Evolutionary conservation across 2,888 invertebrate genomes (phyloP), one percentile per base, ranked within the genome.

Genomic region (Congeria kusceri): DNA sequence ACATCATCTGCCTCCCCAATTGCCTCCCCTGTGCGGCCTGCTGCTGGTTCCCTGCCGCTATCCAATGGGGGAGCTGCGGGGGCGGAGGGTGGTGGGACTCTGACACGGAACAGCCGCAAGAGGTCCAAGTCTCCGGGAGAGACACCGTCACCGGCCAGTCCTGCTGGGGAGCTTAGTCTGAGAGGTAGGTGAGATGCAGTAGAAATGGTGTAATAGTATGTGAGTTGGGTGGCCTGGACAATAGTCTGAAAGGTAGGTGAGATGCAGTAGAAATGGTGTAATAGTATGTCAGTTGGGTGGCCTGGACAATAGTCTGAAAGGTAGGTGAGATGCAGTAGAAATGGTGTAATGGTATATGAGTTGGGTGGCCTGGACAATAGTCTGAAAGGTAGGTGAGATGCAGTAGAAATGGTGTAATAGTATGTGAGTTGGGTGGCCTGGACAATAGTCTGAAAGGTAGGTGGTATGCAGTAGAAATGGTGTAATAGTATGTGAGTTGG

Each of bases 371-470:
- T 13, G 56, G 82, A 15, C 39, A 67, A 29, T 23, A 28, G 13
- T 23, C 44, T 57, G 72, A 49, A 84, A 87, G 89, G 89, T 88
- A 28, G 5, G 47, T 25, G 20, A 25, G 9, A 15, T 11, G 57
- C 13, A 57, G 11, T 57, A n/a, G n/a, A n/a, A 15, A n/a, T 57
- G 57, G n/a, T 11, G 20, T n/a, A 11, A 15, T 11, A 11, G 23
- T 23, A 11, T 57, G 57, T n/a, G 13, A n/a, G 20, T 57, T n/a
- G 20, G 15, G 23, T 46, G 46, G 46, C 46, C 46, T 13, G 61
- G 84, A 88, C 57, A 73, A 83, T 18, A 87, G 77, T 66, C 70
- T 89, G 18, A 87, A 84, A 87, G 89, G 89, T 88, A 44, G 9
- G 39, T 32, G 11, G 46, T 13, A 15, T 11, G 57, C 13, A 57